Evolutionary conservation across 2,797 vertebrate species (phyloP).

Genomic region (Apogon talboti): DNA sequence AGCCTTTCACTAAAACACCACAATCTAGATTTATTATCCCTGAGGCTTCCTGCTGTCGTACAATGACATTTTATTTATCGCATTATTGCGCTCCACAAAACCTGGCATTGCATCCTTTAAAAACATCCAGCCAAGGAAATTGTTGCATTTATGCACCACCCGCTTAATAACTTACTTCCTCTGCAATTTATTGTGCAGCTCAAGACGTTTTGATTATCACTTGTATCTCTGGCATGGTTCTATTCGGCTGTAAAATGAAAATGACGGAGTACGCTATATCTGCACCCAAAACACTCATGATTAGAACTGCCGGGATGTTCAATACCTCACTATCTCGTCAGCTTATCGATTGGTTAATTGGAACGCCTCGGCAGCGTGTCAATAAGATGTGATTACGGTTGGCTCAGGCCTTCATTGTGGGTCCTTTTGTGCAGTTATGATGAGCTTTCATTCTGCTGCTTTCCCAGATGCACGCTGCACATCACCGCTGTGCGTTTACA

Average conservation of each 20-base stretch:
- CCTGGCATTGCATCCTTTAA: slow-evolving; percentile 30
- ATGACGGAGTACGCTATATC: slow-evolving; percentile 40
- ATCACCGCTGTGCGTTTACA: neutral
- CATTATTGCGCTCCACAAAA: slow-evolving; percentile 43
- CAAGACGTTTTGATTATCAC: slow-evolving; percentile 53
- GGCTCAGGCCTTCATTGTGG: slow-evolving; percentile 11
- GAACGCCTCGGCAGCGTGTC: slow-evolving; percentile 28
- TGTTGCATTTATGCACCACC: slow-evolving; percentile 27
- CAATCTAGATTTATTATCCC: slow-evolving; percentile 58
- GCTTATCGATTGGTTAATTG: slow-evolving; percentile 59
- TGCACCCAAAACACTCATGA: slow-evolving; percentile 35
- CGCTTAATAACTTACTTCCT: slow-evolving; percentile 44
- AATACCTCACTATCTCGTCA: slow-evolving; percentile 41
- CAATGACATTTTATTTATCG: slow-evolving; percentile 35
- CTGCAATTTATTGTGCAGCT: slow-evolving; percentile 22
- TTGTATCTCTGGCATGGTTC: slow-evolving; percentile 32
- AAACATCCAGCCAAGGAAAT: slow-evolving; percentile 34
- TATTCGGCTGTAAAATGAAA: slow-evolving; percentile 35
- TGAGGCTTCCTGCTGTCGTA: slow-evolving; percentile 25
- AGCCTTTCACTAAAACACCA: slow-evolving; percentile 56
- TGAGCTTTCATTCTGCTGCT: slow-evolving; percentile 12
- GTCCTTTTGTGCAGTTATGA: slow-evolving; percentile 1
- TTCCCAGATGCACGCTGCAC: slow-evolving; percentile 5
- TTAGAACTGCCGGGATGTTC: slow-evolving; percentile 49
- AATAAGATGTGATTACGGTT: slow-evolving; percentile 30